These are phyloP conservation scores for Drosophila littoralis DNA, from an alignment of 1,140 invertebrate species.

Conservation along the genomic window DNA sequence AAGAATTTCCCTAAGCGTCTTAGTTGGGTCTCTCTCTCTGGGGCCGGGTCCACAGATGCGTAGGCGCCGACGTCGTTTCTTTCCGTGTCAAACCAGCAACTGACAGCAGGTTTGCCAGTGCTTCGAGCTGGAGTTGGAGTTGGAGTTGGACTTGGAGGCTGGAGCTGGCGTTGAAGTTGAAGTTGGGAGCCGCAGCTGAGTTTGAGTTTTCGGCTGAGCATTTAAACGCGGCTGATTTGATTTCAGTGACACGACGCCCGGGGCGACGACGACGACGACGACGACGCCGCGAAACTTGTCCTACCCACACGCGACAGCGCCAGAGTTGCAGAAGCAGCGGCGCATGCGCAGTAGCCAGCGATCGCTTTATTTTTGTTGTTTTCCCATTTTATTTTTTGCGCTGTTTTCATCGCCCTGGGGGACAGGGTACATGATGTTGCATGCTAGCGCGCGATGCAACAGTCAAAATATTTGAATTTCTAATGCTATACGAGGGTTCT, in stretches of 20 bases:
- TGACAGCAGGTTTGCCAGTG: constrained; percentile 77
- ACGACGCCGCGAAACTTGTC: constrained; percentile 56
- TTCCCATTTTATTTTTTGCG: constrained; percentile 13
- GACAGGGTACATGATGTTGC: constrained; percentile 56
- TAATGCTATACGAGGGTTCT: constrained; percentile 70
- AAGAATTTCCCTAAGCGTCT: constrained; percentile 80
- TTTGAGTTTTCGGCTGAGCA: constrained; percentile 76
- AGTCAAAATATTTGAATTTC: constrained; percentile 81
- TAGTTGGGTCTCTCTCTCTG: constrained; percentile 42
- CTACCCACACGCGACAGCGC: constrained; percentile 47
- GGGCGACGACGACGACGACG: constrained; percentile 55
- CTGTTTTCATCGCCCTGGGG: constrained; percentile 68
- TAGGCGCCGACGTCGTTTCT: constrained; percentile 75
- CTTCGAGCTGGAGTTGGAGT: constrained; percentile 29
- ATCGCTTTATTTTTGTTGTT: constrained; percentile 42
- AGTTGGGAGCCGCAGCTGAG: constrained; percentile 26
- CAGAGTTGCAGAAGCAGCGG: constrained; percentile 33
- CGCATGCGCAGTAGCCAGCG: constrained; percentile 25
- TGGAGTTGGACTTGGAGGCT: neutral
- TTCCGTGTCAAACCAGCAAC: constrained; percentile 76
- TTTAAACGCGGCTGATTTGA: constrained; percentile 80
- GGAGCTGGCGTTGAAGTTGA: constrained; percentile 1
- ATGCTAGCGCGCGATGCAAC: constrained; percentile 48
- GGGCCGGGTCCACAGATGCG: constrained; percentile 60
- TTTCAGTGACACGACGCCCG: constrained; percentile 79